Conservation (phyloP, 2,888 invertebrate genomes). For the Ferdinandea cuprea region DNA sequence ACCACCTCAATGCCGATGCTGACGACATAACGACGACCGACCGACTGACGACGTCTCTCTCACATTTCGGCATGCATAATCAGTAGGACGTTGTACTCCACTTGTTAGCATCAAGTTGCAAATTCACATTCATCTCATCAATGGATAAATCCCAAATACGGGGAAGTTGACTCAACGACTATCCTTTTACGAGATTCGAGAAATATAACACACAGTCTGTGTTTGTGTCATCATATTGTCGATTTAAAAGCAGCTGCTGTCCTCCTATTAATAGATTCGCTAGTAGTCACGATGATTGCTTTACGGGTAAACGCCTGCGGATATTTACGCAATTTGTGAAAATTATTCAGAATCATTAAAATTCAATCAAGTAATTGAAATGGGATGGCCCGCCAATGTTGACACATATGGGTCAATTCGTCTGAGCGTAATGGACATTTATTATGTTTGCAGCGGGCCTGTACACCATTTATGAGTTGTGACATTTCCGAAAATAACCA, state of each 20-base stretch:
- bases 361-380: slow-evolving; percentile 46
- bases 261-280: neutral
- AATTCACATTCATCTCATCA: neutral
- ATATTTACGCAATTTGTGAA: slow-evolving; percentile 28
- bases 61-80: no score
- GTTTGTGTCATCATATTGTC: neutral
- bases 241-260: slow-evolving; percentile 26
- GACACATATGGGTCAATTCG: slow-evolving; percentile 23
- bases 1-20: no score
- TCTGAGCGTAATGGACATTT: neutral
- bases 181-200: slow-evolving; percentile 16
- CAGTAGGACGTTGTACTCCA: neutral
- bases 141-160: neutral
- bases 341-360: slow-evolving; percentile 38
- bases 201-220: slow-evolving; percentile 9
- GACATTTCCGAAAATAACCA: neutral
- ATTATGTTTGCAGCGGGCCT: no score
- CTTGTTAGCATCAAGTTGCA: slow-evolving; percentile 1
- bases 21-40: no score
- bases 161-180: neutral
- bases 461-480: neutral
- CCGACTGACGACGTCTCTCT: no score
- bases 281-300: neutral
- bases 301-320: slow-evolving; percentile 1
- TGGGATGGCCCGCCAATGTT: slow-evolving; percentile 6